Evolutionary conservation across 2,113 vertebrate genomes (phyloP), one percentile per base, ranked within the genome.

Genomic region (Sinocyclocheilus anophthalmus): DNA sequence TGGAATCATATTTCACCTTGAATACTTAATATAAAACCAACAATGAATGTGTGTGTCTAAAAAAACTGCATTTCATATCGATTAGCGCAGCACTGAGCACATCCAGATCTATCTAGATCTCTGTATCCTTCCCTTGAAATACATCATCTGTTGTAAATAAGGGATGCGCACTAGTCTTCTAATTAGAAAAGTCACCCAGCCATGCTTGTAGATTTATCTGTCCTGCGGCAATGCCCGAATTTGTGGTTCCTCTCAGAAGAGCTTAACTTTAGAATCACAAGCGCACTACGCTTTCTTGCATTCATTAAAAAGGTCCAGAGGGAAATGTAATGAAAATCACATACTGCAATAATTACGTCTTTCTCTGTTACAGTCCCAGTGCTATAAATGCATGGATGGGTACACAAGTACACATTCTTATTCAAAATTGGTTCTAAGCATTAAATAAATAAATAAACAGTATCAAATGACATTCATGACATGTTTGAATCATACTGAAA

Each of bases 101-200:
- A 42, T 53, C 13, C 50, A n/a, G 37, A n/a, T 72, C 37, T 42
- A 53, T 53, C 50, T 53, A 53, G 50, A 53, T 53, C 50, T 75
- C 69, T 48, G 72, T 48, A 75, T 75, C 72, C 42, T 75, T 75
- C 39, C 39, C 22, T n/a, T 75, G 5, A 75, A 73, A 75, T 0
- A 22, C n/a, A 48, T 75, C 22, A 7, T 24, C 67, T 77, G 42
- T 61, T 65, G 69, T 87, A 86, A 85, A 90, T 84, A 90, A 85
- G 12, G 78, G 45, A 80, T 76, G 76, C 11, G 45, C 55, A 81
- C 85, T 75, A 88, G 50, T 88, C 76, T 67, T 78, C 80, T 87
- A 87, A 85, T 53, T 87, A 55, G 65, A 86, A 88, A 89, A 86
- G 24, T 77, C 57, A 78, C 39, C 70, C 79, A 84, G 77, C 67